These are phyloP conservation scores for Brienomyrus brachyistius DNA, from an alignment of 2,113 vertebrate genomes.

Conservation along the genomic window DNA sequence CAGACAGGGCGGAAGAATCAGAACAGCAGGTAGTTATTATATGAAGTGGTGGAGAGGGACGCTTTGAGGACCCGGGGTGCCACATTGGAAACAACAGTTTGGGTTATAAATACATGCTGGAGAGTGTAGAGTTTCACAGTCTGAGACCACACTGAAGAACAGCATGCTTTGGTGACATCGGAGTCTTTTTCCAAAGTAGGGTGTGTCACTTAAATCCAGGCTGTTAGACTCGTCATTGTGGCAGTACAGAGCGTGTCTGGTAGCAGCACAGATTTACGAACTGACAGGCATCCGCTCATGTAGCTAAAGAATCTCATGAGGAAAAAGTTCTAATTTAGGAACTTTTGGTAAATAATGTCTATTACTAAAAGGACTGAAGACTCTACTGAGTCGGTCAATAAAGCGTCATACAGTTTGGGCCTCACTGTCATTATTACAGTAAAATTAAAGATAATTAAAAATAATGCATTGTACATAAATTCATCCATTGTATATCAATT, in stretches of 20 bases:
- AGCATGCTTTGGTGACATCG: background rate
- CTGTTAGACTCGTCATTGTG: background rate
- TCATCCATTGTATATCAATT: background rate
- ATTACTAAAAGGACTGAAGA: background rate
- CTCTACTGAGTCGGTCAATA: background rate
- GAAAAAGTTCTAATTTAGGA: background rate
- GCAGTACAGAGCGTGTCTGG: background rate
- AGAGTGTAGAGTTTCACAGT: background rate
- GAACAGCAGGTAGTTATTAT: conserved; percentile 71
- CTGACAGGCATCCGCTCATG: background rate
- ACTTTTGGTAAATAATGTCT: background rate
- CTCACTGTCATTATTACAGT: background rate
- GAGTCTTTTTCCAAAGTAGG: background rate
- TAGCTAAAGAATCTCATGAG: background rate
- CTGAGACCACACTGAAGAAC: background rate
- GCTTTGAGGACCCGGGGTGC: conserved; percentile 18
- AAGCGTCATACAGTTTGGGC: background rate
- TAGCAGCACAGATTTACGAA: background rate
- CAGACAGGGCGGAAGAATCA: conserved; percentile 63
- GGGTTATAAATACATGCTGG: conserved; percentile 2
- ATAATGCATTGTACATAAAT: background rate
- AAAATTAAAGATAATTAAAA: background rate
- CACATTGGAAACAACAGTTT: conserved; percentile 16
- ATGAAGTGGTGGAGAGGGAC: conserved; percentile 55
- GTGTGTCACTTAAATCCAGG: background rate